These are phyloP conservation scores for Phyllopteryx taeniolatus DNA, from an alignment of 2,113 vertebrate genomes.

Conservation along the genomic window DNA sequence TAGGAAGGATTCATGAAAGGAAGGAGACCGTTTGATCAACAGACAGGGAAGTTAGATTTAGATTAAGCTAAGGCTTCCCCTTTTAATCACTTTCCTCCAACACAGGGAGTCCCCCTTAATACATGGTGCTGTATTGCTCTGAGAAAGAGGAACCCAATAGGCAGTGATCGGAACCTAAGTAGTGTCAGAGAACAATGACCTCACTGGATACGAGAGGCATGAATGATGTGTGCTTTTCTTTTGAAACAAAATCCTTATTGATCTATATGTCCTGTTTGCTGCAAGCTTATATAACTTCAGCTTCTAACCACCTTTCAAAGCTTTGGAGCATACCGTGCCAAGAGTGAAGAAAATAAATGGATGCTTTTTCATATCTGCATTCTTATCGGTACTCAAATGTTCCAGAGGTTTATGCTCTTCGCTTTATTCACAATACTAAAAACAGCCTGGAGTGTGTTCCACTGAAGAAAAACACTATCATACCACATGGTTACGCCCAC, in stretches of 20 bases:
- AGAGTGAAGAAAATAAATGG: slow-evolving; percentile 29
- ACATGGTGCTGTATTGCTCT: slow-evolving; percentile 25
- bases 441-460: slow-evolving; percentile 44
- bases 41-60: slow-evolving; percentile 30
- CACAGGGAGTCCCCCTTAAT: slow-evolving; percentile 47
- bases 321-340: slow-evolving; percentile 11
- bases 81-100: slow-evolving; percentile 28
- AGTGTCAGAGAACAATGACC: slow-evolving; percentile 33
- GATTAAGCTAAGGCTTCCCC: slow-evolving; percentile 50
- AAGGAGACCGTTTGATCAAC: slow-evolving; percentile 10
- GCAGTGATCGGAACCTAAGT: slow-evolving; percentile 20
- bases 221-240: slow-evolving; percentile 15
- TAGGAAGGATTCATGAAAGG: slow-evolving; percentile 10
- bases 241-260: not conserved
- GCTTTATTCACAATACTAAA: slow-evolving; percentile 46
- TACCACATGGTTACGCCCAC: slow-evolving; percentile 62
- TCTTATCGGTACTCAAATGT: slow-evolving; percentile 52
- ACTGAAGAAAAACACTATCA: slow-evolving; percentile 58
- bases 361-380: slow-evolving; percentile 51
- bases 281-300: slow-evolving; percentile 12
- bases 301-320: slow-evolving; percentile 11
- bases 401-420: slow-evolving; percentile 45
- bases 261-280: not conserved
- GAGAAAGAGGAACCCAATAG: slow-evolving; percentile 46
- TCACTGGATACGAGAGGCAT: slow-evolving; percentile 17